phyloP scores from a whole-genome alignment of 2,888 invertebrate species.

The Diarsia rubi region DNA sequence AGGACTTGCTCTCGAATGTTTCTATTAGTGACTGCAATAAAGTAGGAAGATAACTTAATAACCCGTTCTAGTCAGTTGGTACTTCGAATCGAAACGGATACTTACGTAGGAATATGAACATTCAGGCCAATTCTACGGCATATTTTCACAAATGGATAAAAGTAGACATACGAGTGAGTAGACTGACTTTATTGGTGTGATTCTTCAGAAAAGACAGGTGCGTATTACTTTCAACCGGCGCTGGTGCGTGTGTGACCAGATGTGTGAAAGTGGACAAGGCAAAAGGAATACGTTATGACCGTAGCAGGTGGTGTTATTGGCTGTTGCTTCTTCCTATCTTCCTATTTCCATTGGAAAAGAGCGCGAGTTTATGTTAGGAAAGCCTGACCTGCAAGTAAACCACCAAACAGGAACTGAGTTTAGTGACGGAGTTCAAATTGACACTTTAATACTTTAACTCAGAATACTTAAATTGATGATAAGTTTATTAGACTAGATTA shows the following conservation, averaged over 20 bases:
- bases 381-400: not conserved
- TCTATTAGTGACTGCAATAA: not conserved
- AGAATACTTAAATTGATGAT: not conserved
- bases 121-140: not conserved
- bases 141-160: not conserved
- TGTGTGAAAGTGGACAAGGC: too few relatives aligned
- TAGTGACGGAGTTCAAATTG: not conserved
- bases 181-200: too few relatives aligned
- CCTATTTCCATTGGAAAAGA: too few relatives aligned
- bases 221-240: too few relatives aligned
- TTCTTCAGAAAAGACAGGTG: too few relatives aligned
- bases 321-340: too few relatives aligned
- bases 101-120: not conserved
- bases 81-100: not conserved
- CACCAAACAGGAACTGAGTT: not conserved
- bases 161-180: not conserved
- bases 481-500: not conserved
- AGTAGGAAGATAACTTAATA: conserved; percentile 1
- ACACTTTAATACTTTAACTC: not conserved
- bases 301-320: too few relatives aligned
- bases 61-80: not conserved
- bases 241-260: too few relatives aligned
- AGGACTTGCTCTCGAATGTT: conserved; percentile 1
- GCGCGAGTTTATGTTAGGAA: too few relatives aligned
- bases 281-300: too few relatives aligned